These are phyloP conservation scores for Nymphalis io DNA, from an alignment of 1,140 invertebrate species.

Conservation along the genomic window DNA sequence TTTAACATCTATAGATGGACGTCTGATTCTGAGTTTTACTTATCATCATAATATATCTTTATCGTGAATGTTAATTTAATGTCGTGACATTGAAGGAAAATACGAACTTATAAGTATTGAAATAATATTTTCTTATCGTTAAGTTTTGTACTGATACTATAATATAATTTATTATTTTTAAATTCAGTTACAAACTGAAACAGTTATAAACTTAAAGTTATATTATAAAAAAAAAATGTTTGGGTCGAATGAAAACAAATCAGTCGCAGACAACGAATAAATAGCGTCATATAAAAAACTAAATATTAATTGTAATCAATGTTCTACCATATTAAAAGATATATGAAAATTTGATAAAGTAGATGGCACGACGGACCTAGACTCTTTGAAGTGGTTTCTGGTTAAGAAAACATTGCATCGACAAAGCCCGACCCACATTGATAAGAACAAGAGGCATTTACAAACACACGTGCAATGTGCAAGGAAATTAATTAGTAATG, in stretches of 20 bases:
- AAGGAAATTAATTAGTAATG: constrained; percentile 45
- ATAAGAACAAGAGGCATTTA: constrained; percentile 60
- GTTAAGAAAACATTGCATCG: constrained; percentile 65
- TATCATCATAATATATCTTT: not conserved
- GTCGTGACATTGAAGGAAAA: not conserved
- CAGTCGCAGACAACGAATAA: no score
- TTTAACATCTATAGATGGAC: not conserved
- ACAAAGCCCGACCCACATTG: constrained; percentile 60
- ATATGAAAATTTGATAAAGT: not conserved
- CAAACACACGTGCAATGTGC: constrained; percentile 45
- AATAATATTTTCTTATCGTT: not conserved
- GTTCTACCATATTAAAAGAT: not conserved
- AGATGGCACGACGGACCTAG: not conserved
- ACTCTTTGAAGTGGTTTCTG: constrained; percentile 11
- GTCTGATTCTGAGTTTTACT: not conserved
- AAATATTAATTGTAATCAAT: no score
- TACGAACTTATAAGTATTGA: no score
- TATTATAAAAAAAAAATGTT: no score
- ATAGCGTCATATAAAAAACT: no score
- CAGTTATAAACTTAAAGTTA: no score
- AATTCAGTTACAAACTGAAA: no score
- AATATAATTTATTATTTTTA: not conserved
- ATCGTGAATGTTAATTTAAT: not conserved
- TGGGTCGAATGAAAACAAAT: no score
- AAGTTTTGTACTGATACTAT: no score